Conservation (phyloP, 1,140 invertebrate genomes). For the Drosophila saltans region DNA sequence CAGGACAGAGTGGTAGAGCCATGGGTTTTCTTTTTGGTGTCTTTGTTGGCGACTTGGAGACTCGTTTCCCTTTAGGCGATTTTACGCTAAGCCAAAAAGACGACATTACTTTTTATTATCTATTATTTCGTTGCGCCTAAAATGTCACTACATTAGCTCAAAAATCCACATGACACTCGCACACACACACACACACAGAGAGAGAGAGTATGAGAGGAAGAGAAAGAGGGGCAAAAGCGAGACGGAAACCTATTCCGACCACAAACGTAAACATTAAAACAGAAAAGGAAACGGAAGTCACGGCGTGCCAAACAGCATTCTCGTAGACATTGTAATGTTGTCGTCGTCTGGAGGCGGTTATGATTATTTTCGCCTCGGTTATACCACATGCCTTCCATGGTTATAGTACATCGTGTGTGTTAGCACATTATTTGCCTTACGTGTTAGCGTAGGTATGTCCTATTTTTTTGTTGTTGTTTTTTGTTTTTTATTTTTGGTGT, state of each 20-base stretch:
- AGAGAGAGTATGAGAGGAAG: neutral
- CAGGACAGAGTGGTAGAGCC: neutral
- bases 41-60: constrained; percentile 15
- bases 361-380: constrained; percentile 67
- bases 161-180: constrained; percentile 52
- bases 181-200: constrained; percentile 17
- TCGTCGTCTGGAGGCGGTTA: constrained; percentile 50
- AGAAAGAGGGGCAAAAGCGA: neutral
- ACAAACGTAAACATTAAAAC: constrained; percentile 80
- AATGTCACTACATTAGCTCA: constrained; percentile 77
- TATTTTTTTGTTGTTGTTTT: neutral
- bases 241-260: constrained; percentile 39
- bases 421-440: constrained; percentile 45
- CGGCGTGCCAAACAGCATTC: constrained; percentile 49
- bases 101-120: constrained; percentile 78
- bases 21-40: neutral
- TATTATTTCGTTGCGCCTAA: constrained; percentile 74
- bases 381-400: constrained; percentile 30
- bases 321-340: constrained; percentile 56
- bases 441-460: constrained; percentile 29
- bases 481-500: neutral
- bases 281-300: constrained; percentile 75
- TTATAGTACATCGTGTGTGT: constrained; percentile 37
- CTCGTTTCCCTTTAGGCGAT: constrained; percentile 29
- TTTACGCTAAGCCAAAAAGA: constrained; percentile 63